Percentiles rank a stretch among this genome's conserved stretches.
phyloP scores from a whole-genome alignment of 2,797 vertebrate genomes.

The Clangula hyemalis region DNA sequence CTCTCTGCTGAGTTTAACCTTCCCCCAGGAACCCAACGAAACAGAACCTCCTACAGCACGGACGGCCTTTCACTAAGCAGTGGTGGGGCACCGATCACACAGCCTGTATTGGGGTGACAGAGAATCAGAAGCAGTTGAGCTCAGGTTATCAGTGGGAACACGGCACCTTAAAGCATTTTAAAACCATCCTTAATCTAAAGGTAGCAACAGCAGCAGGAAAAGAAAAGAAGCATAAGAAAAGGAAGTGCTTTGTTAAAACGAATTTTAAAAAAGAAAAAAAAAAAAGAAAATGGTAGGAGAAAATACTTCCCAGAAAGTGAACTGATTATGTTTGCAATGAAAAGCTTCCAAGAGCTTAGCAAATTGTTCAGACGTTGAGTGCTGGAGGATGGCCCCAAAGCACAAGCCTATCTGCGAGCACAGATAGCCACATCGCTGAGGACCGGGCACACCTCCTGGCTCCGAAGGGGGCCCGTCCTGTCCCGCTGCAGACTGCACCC shows the following conservation, averaged over 20 bases:
- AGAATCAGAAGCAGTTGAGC: neutral
- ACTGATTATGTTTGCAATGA: neutral
- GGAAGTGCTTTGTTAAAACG: neutral
- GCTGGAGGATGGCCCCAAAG: neutral
- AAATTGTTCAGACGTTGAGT: neutral
- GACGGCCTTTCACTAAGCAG: neutral
- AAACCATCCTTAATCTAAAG: neutral
- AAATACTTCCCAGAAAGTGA: neutral
- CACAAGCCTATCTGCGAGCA: neutral
- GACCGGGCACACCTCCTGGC: neutral
- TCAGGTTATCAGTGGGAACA: neutral
- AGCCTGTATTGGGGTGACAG: neutral
- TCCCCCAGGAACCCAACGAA: accelerated
- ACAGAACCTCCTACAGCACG: neutral
- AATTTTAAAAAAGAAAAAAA: neutral
- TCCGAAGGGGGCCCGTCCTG: accelerated
- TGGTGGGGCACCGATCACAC: neutral
- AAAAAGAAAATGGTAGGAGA: neutral
- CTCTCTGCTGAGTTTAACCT: neutral
- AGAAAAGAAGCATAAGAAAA: neutral
- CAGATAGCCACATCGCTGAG: neutral
- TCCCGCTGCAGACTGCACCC: neutral
- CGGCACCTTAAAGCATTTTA: neutral
- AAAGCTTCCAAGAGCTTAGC: neutral
- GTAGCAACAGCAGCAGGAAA: neutral